These are phyloP conservation scores for Dipus sagitta DNA, from an alignment of 2,797 vertebrate genomes.

Conservation along the genomic window DNA sequence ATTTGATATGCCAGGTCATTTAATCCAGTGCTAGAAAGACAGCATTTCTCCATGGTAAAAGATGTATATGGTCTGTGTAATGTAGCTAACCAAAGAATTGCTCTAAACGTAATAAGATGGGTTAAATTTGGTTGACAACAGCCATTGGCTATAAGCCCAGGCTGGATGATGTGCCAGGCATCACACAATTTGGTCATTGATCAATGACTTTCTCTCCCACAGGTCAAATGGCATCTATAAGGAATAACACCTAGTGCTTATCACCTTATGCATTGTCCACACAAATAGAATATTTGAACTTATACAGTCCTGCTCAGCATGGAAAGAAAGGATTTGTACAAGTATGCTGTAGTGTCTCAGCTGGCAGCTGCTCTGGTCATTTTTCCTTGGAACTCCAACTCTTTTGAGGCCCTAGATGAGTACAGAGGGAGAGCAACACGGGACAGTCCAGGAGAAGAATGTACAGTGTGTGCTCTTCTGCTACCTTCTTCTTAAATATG, in stretches of 20 bases:
- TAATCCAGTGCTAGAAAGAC: conserved; percentile 81
- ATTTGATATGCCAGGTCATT: conserved; percentile 74
- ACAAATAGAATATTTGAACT: background rate
- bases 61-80: conserved; percentile 66
- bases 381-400: background rate
- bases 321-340: background rate
- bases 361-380: background rate
- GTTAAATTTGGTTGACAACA: conserved; percentile 74
- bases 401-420: background rate
- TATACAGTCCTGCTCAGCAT: background rate
- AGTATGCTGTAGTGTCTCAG: background rate
- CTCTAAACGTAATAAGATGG: conserved; percentile 14
- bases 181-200: conserved; percentile 5
- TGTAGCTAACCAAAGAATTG: conserved; percentile 29
- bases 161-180: conserved; percentile 24
- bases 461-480: background rate
- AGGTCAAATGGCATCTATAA: background rate
- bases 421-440: background rate
- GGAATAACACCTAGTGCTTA: background rate
- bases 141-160: conserved; percentile 60
- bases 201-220: conserved; percentile 38
- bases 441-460: background rate
- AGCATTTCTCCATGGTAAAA: conserved; percentile 71
- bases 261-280: background rate
- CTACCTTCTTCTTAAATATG: background rate